Evolutionary conservation across 2,113 vertebrate species (phyloP), one percentile per base, ranked within the genome.

Genomic region (Xerus inauris): DNA sequence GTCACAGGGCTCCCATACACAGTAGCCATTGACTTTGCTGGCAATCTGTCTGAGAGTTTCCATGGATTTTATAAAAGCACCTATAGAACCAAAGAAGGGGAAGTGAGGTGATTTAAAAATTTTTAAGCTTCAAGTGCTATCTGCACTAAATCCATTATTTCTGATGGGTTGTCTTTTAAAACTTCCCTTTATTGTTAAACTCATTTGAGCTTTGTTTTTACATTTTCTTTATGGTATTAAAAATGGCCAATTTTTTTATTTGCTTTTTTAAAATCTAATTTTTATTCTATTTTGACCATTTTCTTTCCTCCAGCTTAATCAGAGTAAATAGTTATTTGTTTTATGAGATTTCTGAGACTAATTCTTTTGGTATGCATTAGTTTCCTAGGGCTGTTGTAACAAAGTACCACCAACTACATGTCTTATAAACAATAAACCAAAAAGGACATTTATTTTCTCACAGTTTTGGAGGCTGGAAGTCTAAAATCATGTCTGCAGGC

Each of bases 21-120:
- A 0, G 67, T 99, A 32, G 64, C 92, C 95, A 97, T 99, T 80
- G 96, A 98, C 38, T 99, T 99, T 45, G 77, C 96, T 0, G 99
- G 99, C 35, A 99, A 99, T 75, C 98, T 99, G 38, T 99, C 99
- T 0, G 98, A 99, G 75, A 99, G 97, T 94, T 99, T 98, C 93
- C 98, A 98, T 0, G 99, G 99, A 13, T 99, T 99, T 97, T 99
- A 99, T 96, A 99, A 99, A 97, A 99, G 99, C 98, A 99, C 98
- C 95, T 99, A 99, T 97, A 98, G 98, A 95, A 99, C 99, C 84
- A 98, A 95, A 51, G 98, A 97, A 0, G 99, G 99, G 45, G 99
- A 99, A 47, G 97, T 98, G 94, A 98, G 99, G 99, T 99, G 98
- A 97, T 8, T 73, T 26, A 40, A 42, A 82, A 24, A 26, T 5